Percentiles rank a stretch among this genome's conserved stretches.
These are phyloP conservation scores for Eustalomyia histrio DNA, from an alignment of 2,888 invertebrate species.

Conservation along the genomic window DNA sequence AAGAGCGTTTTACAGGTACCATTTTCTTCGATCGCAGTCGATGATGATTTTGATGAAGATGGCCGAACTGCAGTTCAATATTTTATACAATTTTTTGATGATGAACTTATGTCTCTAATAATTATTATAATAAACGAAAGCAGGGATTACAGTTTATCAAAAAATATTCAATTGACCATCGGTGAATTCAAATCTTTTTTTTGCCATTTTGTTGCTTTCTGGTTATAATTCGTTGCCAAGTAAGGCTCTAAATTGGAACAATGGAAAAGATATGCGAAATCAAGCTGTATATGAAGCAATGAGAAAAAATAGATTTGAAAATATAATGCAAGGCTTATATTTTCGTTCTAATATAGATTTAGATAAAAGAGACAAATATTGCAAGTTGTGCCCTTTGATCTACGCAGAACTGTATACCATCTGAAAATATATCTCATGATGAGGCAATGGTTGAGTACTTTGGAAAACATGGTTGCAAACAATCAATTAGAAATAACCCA, in stretches of 20 bases:
- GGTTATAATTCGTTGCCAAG: constrained; percentile 41
- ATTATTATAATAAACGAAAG: too few relatives aligned
- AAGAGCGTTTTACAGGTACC: too few relatives aligned
- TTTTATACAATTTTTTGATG: too few relatives aligned
- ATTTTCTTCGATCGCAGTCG: too few relatives aligned
- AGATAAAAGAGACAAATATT: constrained; percentile 26
- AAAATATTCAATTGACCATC: too few relatives aligned
- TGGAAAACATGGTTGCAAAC: constrained; percentile 40
- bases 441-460: constrained; percentile 44
- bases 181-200: too few relatives aligned
- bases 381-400: constrained; percentile 28
- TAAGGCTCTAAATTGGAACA: constrained; percentile 42
- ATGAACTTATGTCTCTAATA: too few relatives aligned
- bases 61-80: too few relatives aligned
- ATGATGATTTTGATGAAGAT: too few relatives aligned
- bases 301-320: constrained; percentile 42
- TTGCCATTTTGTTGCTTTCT: constrained; percentile 30
- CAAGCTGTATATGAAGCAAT: constrained; percentile 39
- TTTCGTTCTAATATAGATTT: constrained; percentile 36
- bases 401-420: constrained; percentile 11
- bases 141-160: too few relatives aligned
- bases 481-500: constrained; percentile 44
- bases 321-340: constrained; percentile 34
- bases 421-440: constrained; percentile 13
- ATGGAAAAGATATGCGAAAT: constrained; percentile 30